Base-by-base conservation (phyloP, 2,888 invertebrate species). In the Oxycera nigricornis region DNA sequence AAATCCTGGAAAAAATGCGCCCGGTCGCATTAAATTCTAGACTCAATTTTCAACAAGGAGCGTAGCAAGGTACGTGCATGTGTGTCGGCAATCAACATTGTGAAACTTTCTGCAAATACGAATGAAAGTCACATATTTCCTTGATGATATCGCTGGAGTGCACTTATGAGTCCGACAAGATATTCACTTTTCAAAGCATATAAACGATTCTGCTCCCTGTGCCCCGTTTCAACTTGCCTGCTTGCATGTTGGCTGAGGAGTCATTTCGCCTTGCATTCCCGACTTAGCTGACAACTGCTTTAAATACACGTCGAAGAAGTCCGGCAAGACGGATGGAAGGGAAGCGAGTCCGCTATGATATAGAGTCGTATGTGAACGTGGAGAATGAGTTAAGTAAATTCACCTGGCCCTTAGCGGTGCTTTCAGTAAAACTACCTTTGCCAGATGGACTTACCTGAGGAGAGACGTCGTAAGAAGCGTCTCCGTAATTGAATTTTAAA, bases 401-500 rank as follows among this genome's bases (percentile, higher is more conserved):
- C 67, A 22, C 14, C 41, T 35, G 20, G 35, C 55, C 55, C 55
- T 24, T 55, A 24, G 55, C 55, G 55, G 24, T 55, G 55, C 55
- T 55, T 55, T 14, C 52, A 22, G 22, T 46, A 46, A 20, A 22
- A 55, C 52, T 62, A 62, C 62, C 20, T 62, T 35, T 62, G 7
- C 9, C 30, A 35, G n/a, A 22, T 35, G 1, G 31, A 35, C 20
- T 6, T n/a, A 4, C 17, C 6, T 11, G 22, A 22, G 26, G n/a
- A 26, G 67, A 67, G 24, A n/a, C 1, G 67, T 46, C 67, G 22
- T 41, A 41, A 67, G 67, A 24, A 67, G 67, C 67, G 46, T 26
- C 67, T 46, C 67, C 7, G 67, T 67, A 67, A 67, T 67, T 67
- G 67, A 67, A 67, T 67, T 67, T 67, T 67, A 67, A 67, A 67